phyloP scores from a whole-genome alignment of 2,113 vertebrate species.

The cat (Felis catus) region F.catus_Fca126_mat1.0 CM031420.1:79050501-79051000 shows the following conservation, averaged over 20 bases:
- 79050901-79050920: not conserved
- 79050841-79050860: not conserved
- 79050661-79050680: not conserved
- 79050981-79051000: not conserved
- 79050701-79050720: not conserved
- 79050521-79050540: not conserved
- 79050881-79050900: not conserved
- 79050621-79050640: not conserved
- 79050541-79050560: not conserved
- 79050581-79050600: not conserved
- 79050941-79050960: not conserved
- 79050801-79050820: not conserved
- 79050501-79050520: not conserved
- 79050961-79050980: not conserved
- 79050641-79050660: not conserved
- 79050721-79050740: not conserved
- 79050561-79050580: not conserved
- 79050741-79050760: not conserved
- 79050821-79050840: not conserved
- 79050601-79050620: not conserved
- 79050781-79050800: not conserved
- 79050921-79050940: not conserved
- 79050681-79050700: conserved; percentile 11
- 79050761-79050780: not conserved
- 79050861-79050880: not conserved